Evolutionary conservation across 2,888 invertebrate species (phyloP).

Genomic region (Amiota minor): DNA sequence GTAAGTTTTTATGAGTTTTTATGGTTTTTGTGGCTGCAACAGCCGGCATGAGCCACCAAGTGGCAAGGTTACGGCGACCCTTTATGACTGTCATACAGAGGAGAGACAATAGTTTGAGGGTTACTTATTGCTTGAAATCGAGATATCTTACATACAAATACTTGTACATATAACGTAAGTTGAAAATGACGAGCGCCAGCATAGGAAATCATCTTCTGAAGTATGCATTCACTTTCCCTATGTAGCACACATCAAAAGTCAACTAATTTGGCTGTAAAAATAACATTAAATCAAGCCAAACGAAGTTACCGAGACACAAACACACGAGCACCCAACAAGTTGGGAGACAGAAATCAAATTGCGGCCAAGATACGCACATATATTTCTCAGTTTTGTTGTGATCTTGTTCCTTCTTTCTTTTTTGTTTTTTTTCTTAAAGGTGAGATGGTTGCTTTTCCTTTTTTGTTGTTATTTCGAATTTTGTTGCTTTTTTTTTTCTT

Average conservation of each 20-base stretch:
- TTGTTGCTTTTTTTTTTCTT: background rate
- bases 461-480: background rate
- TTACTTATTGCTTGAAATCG: background rate
- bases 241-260: slow-evolving; percentile 62
- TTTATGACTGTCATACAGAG: background rate
- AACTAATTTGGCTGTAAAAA: slow-evolving; percentile 67
- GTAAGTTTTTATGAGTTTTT: slow-evolving; percentile 52
- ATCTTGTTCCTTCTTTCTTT: too few relatives aligned
- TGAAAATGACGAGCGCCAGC: too few relatives aligned
- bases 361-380: background rate
- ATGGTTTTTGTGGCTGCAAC: slow-evolving; percentile 45
- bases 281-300: slow-evolving; percentile 60
- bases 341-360: slow-evolving; percentile 14
- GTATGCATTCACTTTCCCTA: too few relatives aligned
- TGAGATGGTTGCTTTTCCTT: background rate
- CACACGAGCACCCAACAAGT: slow-evolving; percentile 7
- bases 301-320: background rate
- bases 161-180: too few relatives aligned
- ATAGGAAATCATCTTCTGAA: too few relatives aligned
- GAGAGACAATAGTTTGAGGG: slow-evolving; percentile 2
- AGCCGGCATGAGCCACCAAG: slow-evolving; percentile 15
- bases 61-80: background rate
- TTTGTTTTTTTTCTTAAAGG: background rate
- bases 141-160: slow-evolving; percentile 41
- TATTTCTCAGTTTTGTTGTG: background rate